Base-by-base conservation (phyloP, 2,797 vertebrate species). In the Dromococcyx pavoninus region DNA sequence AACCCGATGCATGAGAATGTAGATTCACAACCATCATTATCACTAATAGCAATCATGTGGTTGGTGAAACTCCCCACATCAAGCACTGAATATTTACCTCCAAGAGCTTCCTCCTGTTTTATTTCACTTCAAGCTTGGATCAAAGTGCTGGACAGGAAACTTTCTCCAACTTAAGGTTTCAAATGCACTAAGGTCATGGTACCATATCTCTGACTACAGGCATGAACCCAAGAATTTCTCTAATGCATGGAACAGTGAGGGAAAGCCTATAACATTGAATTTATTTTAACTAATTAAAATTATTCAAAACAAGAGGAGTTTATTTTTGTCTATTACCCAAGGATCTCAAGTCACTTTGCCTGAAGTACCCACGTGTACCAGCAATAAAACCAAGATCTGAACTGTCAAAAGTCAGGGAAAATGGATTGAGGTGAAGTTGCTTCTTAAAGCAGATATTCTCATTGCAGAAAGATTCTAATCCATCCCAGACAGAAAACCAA, bases 31-130 rank as follows among this genome's bases (percentile, higher is more conserved):
- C 65, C 28, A 37, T 43, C 58, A 84, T 91, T 84, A 91, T 33
- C 83, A 62, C 70, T 92, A 88, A 94, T 5, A 56, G 66, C 84
- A 91, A 16, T 61, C 57, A 56, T 13, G 48, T 76, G 91, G 82
- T 37, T 81, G 73, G 70, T 75, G 91, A 7, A 93, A 73, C 35
- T 56, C 39, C 65, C 46, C 39, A 17, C 60, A 32, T 1, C 44
- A 8, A 27, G 51, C 62, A 43, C 74, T 67, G 89, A 93, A 24
- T 30, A 32, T 82, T 86, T n/a, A 60, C 56, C 67, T 94, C 58
- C 51, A 58, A 44, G 30, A 39, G 65, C 30, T 90, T 53, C 33
- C 58, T 77, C 48, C 21, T 37, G 39, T 51, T 72, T 73, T 50
- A 60, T 56, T 90, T 74, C 41, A 58, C 60, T 78, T 80, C 88